Conservation (phyloP, 1,140 invertebrate genomes). For the Hermetia illucens region DNA sequence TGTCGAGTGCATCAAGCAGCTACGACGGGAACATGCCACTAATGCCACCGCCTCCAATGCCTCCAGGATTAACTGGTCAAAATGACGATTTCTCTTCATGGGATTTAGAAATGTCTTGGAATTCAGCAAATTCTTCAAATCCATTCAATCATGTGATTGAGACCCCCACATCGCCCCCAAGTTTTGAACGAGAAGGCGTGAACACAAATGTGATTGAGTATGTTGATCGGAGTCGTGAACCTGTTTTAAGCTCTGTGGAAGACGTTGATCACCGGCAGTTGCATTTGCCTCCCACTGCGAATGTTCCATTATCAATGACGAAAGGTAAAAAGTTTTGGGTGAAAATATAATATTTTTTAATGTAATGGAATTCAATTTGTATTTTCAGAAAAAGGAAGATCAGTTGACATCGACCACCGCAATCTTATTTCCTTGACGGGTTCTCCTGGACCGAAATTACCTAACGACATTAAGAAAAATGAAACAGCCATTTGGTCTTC, state of each 20-base stretch:
- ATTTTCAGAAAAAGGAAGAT: conserved; percentile 18
- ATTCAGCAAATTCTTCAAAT: conserved; percentile 16
- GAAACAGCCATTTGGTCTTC: not conserved
- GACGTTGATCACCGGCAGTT: conserved; percentile 42
- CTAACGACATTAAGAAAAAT: conserved; percentile 5
- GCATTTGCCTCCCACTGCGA: conserved; percentile 14
- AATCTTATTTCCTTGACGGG: conserved; percentile 72
- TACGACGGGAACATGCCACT: conserved; percentile 7
- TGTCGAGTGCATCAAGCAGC: conserved; percentile 8
- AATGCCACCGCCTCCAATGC: conserved; percentile 38
- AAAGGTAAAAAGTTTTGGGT: conserved; percentile 9
- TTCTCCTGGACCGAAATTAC: conserved; percentile 38
- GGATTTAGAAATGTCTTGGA: conserved; percentile 28
- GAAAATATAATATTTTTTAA: conserved; percentile 1
- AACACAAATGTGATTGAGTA: conserved; percentile 40
- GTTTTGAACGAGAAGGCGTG: conserved; percentile 42
- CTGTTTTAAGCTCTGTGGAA: conserved; percentile 31
- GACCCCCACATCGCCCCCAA: conserved; percentile 50
- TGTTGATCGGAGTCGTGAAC: conserved; percentile 17
- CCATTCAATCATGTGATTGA: conserved; percentile 20
- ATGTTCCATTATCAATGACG: conserved; percentile 15
- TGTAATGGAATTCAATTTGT: conserved; percentile 4
- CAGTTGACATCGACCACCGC: conserved; percentile 59
- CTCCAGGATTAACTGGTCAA: conserved; percentile 22
- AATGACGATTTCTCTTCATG: conserved; percentile 19